Percentiles rank a stretch among this genome's conserved stretches.
These are phyloP conservation scores for Daktulosphaira vitifoliae DNA, from an alignment of 1,140 invertebrate species.

Conservation along the genomic window DNA sequence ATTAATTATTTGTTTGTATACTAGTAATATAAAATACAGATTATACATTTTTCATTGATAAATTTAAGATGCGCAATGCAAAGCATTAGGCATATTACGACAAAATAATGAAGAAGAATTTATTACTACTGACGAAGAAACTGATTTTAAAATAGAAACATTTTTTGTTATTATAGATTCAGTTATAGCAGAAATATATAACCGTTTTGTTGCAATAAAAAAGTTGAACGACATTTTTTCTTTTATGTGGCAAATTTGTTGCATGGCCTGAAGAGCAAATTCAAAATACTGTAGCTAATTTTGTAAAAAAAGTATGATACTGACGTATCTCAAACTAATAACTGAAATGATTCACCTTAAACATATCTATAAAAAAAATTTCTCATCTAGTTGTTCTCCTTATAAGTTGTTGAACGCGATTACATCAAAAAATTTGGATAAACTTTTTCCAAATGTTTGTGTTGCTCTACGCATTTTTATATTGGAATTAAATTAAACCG, in stretches of 20 bases:
- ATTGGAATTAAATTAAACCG: too few species aligned
- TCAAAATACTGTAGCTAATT: neutral
- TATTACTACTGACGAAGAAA: neutral
- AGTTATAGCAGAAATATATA: neutral
- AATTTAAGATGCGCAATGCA: too few species aligned
- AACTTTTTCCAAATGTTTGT: slow-evolving; percentile 45
- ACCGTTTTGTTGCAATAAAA: neutral
- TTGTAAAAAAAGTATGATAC: neutral
- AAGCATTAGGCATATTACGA: too few species aligned
- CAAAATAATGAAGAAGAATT: neutral
- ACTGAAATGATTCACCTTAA: neutral
- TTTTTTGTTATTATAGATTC: neutral
- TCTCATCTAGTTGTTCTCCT: neutral
- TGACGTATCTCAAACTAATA: neutral
- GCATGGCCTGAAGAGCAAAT: neutral
- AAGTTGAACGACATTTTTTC: neutral
- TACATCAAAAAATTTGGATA: neutral
- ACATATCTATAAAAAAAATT: neutral
- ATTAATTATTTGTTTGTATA: too few species aligned
- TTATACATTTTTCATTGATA: too few species aligned
- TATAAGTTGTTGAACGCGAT: neutral
- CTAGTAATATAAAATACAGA: too few species aligned
- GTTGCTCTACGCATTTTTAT: slow-evolving; percentile 67
- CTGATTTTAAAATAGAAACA: neutral
- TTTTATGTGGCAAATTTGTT: neutral